Percentiles rank a stretch among this genome's conserved stretches.
phyloP scores from a whole-genome alignment of 1,140 invertebrate species.

The Choristoneura fumiferana region DNA sequence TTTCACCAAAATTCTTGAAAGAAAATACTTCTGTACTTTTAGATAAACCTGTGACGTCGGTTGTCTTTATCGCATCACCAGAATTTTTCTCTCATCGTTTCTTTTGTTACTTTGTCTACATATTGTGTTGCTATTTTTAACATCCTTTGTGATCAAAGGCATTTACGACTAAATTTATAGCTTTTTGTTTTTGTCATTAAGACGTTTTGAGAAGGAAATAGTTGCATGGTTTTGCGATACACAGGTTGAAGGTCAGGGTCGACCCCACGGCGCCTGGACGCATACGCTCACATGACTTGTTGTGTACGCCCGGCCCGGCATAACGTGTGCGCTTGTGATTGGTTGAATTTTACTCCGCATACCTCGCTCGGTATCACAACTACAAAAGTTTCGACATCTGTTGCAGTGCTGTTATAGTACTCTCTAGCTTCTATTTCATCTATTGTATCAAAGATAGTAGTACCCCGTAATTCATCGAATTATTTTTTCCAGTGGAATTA shows the following conservation, averaged over 20 bases:
- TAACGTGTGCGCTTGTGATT: slow-evolving; percentile 48
- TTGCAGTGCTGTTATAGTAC: not conserved
- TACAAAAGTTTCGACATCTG: too few relatives aligned
- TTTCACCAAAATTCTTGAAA: not conserved
- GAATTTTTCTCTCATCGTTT: not conserved
- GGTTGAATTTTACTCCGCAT: slow-evolving; percentile 30
- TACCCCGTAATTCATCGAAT: too few relatives aligned
- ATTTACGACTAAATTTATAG: slow-evolving; percentile 26
- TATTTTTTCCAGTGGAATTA: too few relatives aligned
- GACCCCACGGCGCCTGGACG: slow-evolving; percentile 37
- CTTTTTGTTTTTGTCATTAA: slow-evolving; percentile 20
- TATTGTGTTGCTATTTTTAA: not conserved
- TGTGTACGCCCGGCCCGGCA: slow-evolving; percentile 26
- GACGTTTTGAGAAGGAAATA: slow-evolving; percentile 12
- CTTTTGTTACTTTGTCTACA: slow-evolving; percentile 10
- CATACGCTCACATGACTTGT: slow-evolving; percentile 48
- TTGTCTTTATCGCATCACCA: slow-evolving; percentile 1
- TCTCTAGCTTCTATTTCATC: too few relatives aligned
- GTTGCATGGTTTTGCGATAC: slow-evolving; percentile 29
- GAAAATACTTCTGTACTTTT: not conserved
- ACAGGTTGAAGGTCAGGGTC: slow-evolving; percentile 59
- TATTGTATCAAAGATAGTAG: too few relatives aligned
- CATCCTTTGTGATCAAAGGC: slow-evolving; percentile 14
- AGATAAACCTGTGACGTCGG: not conserved
- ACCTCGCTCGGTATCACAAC: not conserved